These are phyloP conservation scores for Verasper variegatus DNA, from an alignment of 2,113 vertebrate genomes.

Conservation along the genomic window DNA sequence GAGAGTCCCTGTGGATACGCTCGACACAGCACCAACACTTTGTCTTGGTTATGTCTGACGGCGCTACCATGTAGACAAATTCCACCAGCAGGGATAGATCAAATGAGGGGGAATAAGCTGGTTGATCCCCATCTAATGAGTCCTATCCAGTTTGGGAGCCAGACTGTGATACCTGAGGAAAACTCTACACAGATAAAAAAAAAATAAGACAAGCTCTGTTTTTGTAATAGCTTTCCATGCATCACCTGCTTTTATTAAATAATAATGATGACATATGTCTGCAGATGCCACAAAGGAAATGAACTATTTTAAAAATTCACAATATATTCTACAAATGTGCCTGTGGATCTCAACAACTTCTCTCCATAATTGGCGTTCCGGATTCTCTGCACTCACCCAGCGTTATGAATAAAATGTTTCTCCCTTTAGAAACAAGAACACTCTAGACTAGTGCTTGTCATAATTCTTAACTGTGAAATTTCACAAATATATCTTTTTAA, in stretches of 20 bases:
- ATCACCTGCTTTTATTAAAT: background rate
- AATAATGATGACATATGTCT: background rate
- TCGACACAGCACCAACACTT: slow-evolving; percentile 42
- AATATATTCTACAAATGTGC: background rate
- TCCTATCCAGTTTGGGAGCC: background rate
- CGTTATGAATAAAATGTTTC: background rate
- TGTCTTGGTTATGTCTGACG: slow-evolving; percentile 73
- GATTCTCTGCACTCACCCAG: background rate
- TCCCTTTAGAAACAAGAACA: background rate
- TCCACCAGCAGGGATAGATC: slow-evolving; percentile 68
- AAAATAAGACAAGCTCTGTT: background rate
- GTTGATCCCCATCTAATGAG: slow-evolving; percentile 58
- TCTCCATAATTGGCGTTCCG: background rate
- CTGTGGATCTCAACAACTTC: background rate
- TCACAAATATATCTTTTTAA: too few relatives aligned
- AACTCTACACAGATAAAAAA: background rate
- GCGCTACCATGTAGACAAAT: slow-evolving; percentile 70
- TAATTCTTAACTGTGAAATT: too few relatives aligned
- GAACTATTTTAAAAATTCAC: background rate
- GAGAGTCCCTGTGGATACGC: slow-evolving; percentile 53
- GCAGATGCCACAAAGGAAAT: background rate
- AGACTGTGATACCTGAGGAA: slow-evolving; percentile 21
- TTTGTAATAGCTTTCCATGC: background rate
- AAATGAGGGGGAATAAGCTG: slow-evolving; percentile 42
- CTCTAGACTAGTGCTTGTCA: background rate